Base-by-base conservation (phyloP, 2,797 vertebrate genomes). In the Triplophysa bombifrons region DNA sequence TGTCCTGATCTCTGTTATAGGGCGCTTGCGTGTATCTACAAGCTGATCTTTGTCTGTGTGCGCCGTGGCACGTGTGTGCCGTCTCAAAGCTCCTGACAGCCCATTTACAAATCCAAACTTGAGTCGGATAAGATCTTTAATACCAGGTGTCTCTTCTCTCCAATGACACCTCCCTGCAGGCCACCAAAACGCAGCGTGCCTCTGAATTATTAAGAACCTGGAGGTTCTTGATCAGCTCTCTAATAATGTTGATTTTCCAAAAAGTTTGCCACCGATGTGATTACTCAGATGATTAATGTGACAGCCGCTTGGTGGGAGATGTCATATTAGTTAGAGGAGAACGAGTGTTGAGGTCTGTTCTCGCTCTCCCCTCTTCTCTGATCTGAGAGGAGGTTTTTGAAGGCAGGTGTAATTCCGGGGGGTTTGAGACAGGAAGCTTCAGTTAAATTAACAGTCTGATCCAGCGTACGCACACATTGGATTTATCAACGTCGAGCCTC, bases 181-280 rank as follows among this genome's bases (percentile, higher is more conserved):
- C 82, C 44, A 13, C 25, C 58, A 46, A 78, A 2, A 64, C 11
- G 78, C 56, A 16, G 67, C 74, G 63, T 79, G 74, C 53, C 61
- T 38, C 56, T 89, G 88, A 88, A 90, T 91, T 90, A 91, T 91
- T 90, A 91, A 92, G 86, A 82, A 83, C 61, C 65, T 34, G 63
- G 72, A 71, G 30, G 67, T 84, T 34, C 69, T 85, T 80, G 84
- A 88, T 88, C 85, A 84, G 64, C 79, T 2, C 79, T 50, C 76
- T 88, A 86, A 87, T 88, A 85, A 84, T 84, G 78, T 84, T 87
- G 84, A 89, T 87, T 80, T 80, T 75, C 65, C 73, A 69, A 84
- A 82, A 84, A 78, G 41, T 78, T 82, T 80, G 74, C 48, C 27
- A 55, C 77, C 77, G 75, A 75, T 80, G 79, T 67, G 83, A 80